Evolutionary conservation across 2,113 vertebrate species (phyloP).

Genomic region (Calypte anna): DNA sequence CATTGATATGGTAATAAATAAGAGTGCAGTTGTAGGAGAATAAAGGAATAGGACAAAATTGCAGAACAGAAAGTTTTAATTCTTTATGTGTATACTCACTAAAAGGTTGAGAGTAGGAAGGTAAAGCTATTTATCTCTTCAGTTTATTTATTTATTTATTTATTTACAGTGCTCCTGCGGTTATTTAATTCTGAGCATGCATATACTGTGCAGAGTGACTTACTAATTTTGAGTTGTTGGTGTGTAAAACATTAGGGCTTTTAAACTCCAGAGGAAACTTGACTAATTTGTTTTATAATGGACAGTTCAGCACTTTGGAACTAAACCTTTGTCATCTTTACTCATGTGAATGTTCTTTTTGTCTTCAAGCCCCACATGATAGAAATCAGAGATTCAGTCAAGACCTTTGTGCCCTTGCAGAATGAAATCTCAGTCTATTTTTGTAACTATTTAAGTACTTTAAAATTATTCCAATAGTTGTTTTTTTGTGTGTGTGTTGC

Average conservation of each 20-base stretch:
- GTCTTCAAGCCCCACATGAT: neutral
- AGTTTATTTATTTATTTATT: neutral
- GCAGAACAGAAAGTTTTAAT: neutral
- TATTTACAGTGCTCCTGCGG: neutral
- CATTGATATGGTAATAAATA: neutral
- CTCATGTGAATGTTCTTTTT: neutral
- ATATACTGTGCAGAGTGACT: neutral
- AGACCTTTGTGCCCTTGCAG: neutral
- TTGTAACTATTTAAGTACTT: neutral
- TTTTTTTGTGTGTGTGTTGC: neutral
- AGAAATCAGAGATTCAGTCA: slow-evolving; percentile 5
- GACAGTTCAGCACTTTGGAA: slow-evolving; percentile 21
- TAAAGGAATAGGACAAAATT: neutral
- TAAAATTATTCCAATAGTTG: neutral
- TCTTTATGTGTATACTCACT: neutral
- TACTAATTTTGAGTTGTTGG: neutral
- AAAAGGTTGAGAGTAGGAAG: neutral
- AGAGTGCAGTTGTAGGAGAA: neutral
- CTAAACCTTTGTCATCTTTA: slow-evolving; percentile 34
- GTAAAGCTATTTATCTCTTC: neutral
- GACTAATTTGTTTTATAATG: neutral
- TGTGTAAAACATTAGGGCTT: neutral
- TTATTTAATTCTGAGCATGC: neutral
- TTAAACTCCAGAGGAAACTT: neutral
- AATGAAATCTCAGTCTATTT: neutral